Evolutionary conservation across 1,140 invertebrate species (phyloP), one percentile per base, ranked within the genome.

Genomic region (Acromyrmex heyeri): DNA sequence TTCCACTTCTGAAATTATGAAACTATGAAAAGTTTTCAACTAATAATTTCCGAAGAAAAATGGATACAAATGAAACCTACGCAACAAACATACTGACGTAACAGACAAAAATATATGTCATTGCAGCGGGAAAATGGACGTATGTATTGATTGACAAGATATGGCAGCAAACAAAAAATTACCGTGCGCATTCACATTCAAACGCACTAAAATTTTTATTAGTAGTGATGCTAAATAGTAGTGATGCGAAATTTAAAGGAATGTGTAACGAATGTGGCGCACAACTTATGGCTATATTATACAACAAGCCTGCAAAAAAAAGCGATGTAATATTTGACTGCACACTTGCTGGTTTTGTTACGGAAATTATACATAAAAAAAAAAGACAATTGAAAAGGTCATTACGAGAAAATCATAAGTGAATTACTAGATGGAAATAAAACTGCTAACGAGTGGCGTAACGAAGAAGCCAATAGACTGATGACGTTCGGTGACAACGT

Each of bases 171-270:
- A 21, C 3, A 5, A 69, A 69, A 6, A 69, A 6, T 69, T 69
- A 6, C 34, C 34, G 12, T 48, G 38, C 38, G 65, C 34, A 48
- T 44, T 69, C 14, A 48, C 34, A 48, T 44, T 69, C 14, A 48
- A 69, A 69, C 38, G 34, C 3, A 38, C 65, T 14, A 69, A 38
- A 44, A 1, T 69, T 4, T 69, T 14, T 24, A 21, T 4, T 12
- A 69, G 24, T 69, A 69, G 5, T 14, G 30, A 69, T 69, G 65
- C 38, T 14, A 69, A 69, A 44, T 69, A 18, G 16, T 69, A n/a
- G n/a, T n/a, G n/a, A 69, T 3, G 38, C 65, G n/a, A n/a, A 38
- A 38, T 67, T 67, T 67, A 38, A 38, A 48, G 38, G 1, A 5
- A 24, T 2, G 1, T 69, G 38, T 48, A 69, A 69, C 2, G 38